A percentile compares a stretch with the other conserved stretches of the same genome.
phyloP scores from a whole-genome alignment of 2,113 vertebrate genomes.

The Pelobates fuscus region DNA sequence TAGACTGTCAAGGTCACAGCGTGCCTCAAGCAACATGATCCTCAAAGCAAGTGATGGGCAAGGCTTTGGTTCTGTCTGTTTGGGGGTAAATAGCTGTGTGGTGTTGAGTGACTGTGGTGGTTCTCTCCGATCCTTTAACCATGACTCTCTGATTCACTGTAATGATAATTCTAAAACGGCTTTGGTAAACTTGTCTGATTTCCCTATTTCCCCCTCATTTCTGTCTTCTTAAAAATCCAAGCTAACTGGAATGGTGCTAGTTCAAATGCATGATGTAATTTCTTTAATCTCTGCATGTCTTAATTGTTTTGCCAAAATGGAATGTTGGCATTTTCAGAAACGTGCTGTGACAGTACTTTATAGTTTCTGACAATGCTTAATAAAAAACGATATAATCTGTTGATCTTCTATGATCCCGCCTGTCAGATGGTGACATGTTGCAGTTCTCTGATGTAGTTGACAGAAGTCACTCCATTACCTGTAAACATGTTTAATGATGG shows the following conservation, averaged over 20 bases:
- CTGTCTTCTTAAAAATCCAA: constrained; percentile 30
- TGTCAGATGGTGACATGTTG: constrained; percentile 4
- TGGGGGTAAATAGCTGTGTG: constrained; percentile 89
- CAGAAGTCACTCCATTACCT: constrained; percentile 66
- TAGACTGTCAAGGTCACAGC: constrained; percentile 71
- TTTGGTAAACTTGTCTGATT: constrained; percentile 63
- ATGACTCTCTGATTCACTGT: constrained; percentile 72
- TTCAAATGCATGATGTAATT: constrained; percentile 74
- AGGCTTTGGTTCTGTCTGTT: constrained; percentile 79
- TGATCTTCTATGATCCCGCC: constrained; percentile 29
- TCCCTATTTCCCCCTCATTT: constrained; percentile 25
- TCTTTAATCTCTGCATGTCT: constrained; percentile 78
- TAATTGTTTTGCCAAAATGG: constrained; percentile 65
- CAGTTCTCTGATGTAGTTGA: constrained; percentile 61
- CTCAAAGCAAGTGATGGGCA: constrained; percentile 77
- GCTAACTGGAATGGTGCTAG: constrained; percentile 72
- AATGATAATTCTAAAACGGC: constrained; percentile 61
- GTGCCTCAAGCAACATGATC: constrained; percentile 72
- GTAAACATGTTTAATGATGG: constrained; percentile 55
- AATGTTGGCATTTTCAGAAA: constrained; percentile 67
- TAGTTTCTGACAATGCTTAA: constrained; percentile 69
- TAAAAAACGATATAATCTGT: constrained; percentile 56
- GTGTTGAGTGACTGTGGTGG: constrained; percentile 88
- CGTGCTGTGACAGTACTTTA: not conserved
- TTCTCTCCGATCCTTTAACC: constrained; percentile 79